Evolutionary conservation across 2,113 vertebrate species (phyloP).

Genomic region (Myiozetetes cayanensis): DNA sequence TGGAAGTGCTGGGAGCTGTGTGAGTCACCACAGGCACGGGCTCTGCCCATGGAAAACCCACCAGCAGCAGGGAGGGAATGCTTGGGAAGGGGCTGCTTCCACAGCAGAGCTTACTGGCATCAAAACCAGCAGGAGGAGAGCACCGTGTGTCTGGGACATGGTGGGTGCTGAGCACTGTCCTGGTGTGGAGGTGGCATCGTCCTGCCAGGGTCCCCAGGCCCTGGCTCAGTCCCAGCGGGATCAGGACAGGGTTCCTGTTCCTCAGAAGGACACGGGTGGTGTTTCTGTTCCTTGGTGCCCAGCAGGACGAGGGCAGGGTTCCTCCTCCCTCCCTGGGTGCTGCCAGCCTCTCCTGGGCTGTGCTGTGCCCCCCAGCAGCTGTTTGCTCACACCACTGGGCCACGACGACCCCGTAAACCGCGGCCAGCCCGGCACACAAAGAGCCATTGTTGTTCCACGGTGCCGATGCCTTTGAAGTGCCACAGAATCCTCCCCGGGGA

Average conservation of each 20-base stretch:
- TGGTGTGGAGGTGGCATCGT: neutral
- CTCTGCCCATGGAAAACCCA: too few species aligned
- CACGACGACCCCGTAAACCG: neutral
- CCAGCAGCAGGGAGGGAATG: neutral
- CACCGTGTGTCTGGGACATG: neutral
- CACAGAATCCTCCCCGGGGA: neutral
- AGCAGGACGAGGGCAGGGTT: neutral
- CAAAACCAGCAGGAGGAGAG: neutral
- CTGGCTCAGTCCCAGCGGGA: neutral
- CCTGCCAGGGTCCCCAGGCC: neutral
- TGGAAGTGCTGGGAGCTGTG: neutral
- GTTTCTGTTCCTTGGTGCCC: neutral
- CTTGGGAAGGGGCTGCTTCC: neutral
- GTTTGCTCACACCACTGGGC: neutral
- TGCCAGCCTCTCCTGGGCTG: neutral
- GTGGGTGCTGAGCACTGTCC: neutral
- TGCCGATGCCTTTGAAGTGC: neutral
- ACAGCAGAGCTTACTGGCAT: neutral
- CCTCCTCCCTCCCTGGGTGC: neutral
- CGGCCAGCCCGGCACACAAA: neutral
- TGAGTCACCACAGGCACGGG: neutral
- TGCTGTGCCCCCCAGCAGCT: neutral
- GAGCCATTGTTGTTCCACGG: neutral
- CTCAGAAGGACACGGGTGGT: neutral
- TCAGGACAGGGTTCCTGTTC: too few species aligned